These are phyloP conservation scores for Anoplolepis gracilipes DNA, from an alignment of 1,140 invertebrate species.

Conservation along the genomic window DNA sequence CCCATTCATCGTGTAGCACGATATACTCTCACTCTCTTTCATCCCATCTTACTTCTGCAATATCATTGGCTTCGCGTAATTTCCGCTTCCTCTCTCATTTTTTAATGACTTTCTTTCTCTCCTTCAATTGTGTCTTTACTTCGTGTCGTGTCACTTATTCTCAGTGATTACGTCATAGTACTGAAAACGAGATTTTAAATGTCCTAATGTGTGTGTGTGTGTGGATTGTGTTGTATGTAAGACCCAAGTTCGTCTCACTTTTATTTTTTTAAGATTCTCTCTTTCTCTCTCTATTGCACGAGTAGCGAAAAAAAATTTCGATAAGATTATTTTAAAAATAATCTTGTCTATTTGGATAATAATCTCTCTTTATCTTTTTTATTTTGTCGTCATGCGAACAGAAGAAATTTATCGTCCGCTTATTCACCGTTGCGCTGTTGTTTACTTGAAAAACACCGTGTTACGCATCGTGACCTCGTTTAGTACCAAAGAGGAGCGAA, in stretches of 20 bases:
- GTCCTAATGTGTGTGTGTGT: not conserved
- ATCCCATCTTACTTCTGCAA: constrained; percentile 36
- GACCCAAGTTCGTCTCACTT: not conserved
- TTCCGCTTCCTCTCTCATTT: constrained; percentile 22
- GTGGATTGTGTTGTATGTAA: not conserved
- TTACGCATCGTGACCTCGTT: constrained; percentile 46
- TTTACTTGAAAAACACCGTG: constrained; percentile 48
- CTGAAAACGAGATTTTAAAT: constrained; percentile 34
- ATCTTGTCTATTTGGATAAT: constrained; percentile 34
- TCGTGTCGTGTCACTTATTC: constrained; percentile 4
- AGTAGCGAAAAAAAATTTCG: not conserved
- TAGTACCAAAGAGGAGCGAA: constrained; percentile 3
- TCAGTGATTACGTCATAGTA: constrained; percentile 10
- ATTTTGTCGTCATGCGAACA: not conserved
- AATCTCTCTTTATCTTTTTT: constrained; percentile 9
- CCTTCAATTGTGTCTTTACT: not conserved
- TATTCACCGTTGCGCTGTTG: constrained; percentile 39
- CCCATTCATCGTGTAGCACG: constrained; percentile 38
- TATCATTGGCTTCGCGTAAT: constrained; percentile 61
- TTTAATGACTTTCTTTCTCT: not conserved
- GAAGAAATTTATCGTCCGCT: constrained; percentile 46
- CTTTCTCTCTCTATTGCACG: not conserved
- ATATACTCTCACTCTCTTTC: constrained; percentile 51
- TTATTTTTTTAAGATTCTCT: not conserved
- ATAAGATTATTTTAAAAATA: not conserved